These are phyloP conservation scores for Chiroxiphia lanceolata DNA, from an alignment of 2,797 vertebrate genomes.

Conservation along the genomic window DNA sequence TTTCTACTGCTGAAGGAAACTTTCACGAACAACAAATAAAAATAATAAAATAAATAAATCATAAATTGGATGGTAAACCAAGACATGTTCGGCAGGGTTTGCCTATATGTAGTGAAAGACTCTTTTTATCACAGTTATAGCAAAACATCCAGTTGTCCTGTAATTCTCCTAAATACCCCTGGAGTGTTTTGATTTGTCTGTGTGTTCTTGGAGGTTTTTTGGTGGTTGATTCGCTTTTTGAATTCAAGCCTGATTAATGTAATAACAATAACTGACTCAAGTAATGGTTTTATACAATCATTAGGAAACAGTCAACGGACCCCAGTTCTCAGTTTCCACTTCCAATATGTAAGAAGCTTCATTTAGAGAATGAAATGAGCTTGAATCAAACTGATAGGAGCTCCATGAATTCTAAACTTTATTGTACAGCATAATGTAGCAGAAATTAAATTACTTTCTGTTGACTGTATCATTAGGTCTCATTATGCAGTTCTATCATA, in stretches of 20 bases:
- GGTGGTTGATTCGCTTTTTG: background rate
- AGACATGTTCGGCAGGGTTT: background rate
- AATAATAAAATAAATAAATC: background rate
- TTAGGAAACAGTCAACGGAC: background rate
- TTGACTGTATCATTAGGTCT: conserved; percentile 1
- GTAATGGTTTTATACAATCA: background rate
- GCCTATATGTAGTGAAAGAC: fast-evolving
- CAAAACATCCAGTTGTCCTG: background rate
- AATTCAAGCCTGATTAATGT: background rate
- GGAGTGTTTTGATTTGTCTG: background rate
- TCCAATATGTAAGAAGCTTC: background rate
- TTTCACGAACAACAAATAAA: background rate
- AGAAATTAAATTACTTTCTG: background rate
- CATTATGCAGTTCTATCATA: background rate
- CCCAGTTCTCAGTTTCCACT: background rate
- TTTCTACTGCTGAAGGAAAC: background rate
- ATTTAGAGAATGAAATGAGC: background rate
- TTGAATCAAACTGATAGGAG: background rate
- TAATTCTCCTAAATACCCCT: background rate
- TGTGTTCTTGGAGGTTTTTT: background rate
- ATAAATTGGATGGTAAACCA: background rate
- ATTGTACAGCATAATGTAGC: background rate
- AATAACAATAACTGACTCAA: background rate
- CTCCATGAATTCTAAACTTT: background rate
- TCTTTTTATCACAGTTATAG: background rate